Percentiles rank a stretch among this genome's conserved stretches.
Evolutionary conservation across 1,140 invertebrate species (phyloP).

Genomic region (Trigoniulus corallinus): DNA sequence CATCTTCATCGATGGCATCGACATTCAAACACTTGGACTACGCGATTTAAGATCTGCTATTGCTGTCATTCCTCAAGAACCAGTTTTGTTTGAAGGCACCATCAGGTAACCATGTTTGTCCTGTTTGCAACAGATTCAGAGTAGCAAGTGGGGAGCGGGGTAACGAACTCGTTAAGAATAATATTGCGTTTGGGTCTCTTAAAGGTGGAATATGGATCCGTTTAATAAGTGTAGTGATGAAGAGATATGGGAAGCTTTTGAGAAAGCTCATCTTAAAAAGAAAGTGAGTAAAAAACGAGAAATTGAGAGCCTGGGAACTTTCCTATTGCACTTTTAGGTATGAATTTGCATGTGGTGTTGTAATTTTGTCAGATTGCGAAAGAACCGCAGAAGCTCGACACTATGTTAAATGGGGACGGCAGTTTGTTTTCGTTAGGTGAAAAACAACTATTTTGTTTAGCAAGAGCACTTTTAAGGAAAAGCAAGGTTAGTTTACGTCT

Average conservation of each 20-base stretch:
- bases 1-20: conserved; percentile 23
- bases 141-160: too few relatives aligned
- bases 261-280: conserved; percentile 30
- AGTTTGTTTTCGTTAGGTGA: conserved; percentile 37
- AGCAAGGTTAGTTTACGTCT: conserved; percentile 19
- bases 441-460: conserved; percentile 28
- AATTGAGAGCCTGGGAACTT: background rate
- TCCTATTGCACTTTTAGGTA: too few relatives aligned
- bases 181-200: too few relatives aligned
- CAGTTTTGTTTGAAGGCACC: conserved; percentile 35
- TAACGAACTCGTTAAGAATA: too few relatives aligned
- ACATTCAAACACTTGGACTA: conserved; percentile 27
- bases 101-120: too few relatives aligned
- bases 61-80: conserved; percentile 30
- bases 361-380: background rate
- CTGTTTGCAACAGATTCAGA: too few relatives aligned
- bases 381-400: conserved; percentile 2
- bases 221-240: conserved; percentile 31
- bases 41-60: conserved; percentile 25
- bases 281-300: conserved; percentile 17
- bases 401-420: conserved; percentile 23
- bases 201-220: conserved; percentile 38
- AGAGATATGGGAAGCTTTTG: conserved; percentile 33
- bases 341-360: too few relatives aligned
- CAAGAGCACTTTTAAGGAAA: conserved; percentile 28